Evolutionary conservation across 2,113 vertebrate species (phyloP), one percentile per base, ranked within the genome.

Genomic region (Oenanthe melanoleuca): DNA sequence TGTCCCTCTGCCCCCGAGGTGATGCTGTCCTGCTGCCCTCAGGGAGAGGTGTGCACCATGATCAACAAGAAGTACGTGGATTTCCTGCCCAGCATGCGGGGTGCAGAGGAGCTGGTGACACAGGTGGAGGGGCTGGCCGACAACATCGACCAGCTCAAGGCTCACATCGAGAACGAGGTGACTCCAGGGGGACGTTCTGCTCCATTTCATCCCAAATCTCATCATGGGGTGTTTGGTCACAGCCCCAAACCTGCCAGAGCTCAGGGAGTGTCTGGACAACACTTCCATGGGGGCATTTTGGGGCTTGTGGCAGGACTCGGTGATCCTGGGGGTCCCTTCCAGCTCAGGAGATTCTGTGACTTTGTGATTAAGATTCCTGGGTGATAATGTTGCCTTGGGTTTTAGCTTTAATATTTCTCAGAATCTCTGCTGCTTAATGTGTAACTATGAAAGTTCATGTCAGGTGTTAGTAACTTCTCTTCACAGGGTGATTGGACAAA

Each of bases 11-110:
- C 1, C 28, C 11, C 2, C 16, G 5, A 2, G 11, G 38, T n/a
- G 65, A 29, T 63, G 4, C 44, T 3, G 47, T 21, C 17, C 10
- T 7, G 4, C 45, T 63, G 15, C 44, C 52, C 5, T 0, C 8
- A 99, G 99, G 99, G 98, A 3, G 98, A 99, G 42, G 98, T 99
- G 0, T 99, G 98, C 95, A 98, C 95, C 92, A 97, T 99, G 98
- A 98, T 99, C 47, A 99, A 98, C 96, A 99, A 98, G 91, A 98
- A 98, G 67, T 99, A 99, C 38, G 95, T 66, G 29, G 99, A 99
- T 91, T 99, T 99, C 96, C 96, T 99, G 63, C 99, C 99, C 9
- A 99, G 98, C 96, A 95, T 99, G 96, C 98, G 98, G 77, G 98
- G 95, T 8, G 98, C 99, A 1, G 98, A 99, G 92, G 98, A 99